Conservation (phyloP, 2,888 invertebrate genomes). For the Nomada fucata region DNA sequence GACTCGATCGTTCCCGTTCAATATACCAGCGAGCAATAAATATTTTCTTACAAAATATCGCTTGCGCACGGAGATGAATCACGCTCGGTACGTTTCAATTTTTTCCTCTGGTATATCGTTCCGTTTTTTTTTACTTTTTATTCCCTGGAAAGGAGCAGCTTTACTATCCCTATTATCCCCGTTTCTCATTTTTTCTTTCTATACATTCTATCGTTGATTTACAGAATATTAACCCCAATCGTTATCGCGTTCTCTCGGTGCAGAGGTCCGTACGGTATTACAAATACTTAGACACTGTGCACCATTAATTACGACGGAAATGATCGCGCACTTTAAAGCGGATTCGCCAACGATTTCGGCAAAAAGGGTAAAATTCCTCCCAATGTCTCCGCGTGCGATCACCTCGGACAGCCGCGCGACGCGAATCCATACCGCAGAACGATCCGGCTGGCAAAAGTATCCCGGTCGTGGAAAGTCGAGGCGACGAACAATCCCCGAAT, state of each 20-base stretch:
- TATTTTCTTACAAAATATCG: background rate
- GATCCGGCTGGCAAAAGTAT: conserved; percentile 17
- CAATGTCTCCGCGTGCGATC: background rate
- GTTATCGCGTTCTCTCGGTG: no score
- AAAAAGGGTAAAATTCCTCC: background rate
- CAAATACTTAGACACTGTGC: no score
- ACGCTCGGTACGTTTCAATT: background rate
- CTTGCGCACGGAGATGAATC: background rate
- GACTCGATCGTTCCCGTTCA: background rate
- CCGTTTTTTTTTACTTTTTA: no score
- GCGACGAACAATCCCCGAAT: conserved; percentile 17
- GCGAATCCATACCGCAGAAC: background rate
- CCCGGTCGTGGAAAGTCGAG: conserved; percentile 30
- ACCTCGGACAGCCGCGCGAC: conserved; percentile 9
- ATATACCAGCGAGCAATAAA: background rate
- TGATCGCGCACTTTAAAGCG: no score
- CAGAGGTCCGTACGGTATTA: no score
- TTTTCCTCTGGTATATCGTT: background rate
- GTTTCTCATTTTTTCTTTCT: no score
- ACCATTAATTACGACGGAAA: no score
- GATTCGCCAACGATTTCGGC: no score
- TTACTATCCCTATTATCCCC: no score
- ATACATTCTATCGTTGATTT: no score
- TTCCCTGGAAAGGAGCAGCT: no score
- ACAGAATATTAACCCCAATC: no score